Base-by-base conservation (phyloP, 1,140 invertebrate genomes). In the Cyrtorhinus lividipennis region DNA sequence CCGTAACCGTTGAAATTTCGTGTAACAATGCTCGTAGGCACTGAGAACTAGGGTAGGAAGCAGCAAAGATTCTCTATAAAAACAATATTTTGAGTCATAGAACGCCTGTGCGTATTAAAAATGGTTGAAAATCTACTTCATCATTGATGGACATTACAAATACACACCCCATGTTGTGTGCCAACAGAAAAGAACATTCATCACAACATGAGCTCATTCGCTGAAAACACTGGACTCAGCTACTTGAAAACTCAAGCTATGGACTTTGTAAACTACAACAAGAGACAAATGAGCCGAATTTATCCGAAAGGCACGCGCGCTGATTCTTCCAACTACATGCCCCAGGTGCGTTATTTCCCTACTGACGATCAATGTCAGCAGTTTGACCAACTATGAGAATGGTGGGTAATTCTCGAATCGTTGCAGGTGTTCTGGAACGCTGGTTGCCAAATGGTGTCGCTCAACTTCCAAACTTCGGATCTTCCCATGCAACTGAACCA, bases 381-480 rank as follows among this genome's bases (percentile, higher is more conserved):
- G 48, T 20, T 53, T 53, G 10, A 13, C 48, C 48, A 20, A 53
- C 18, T 5, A 38, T 38, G 5, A 8, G 5, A 38, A 38, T 38
- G 30, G 5, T 38, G 5, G 30, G 24, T 2, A 56, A 38, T 45
- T 63, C 65, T 56, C 30, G 25, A 62, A 53, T 64, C 56, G 62
- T 68, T 66, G 56, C 56, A 88, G 85, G 87, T 91, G 56, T 92
- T 92, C 74, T 92, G 89, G 89, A 92, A 92, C 76, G 89, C 88
- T 30, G 88, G 88, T 63, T 91, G 88, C 71, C 89, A 92, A 78
- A 98, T 99, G 96, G 96, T 99, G 13, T 95, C 97, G 0, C 78
- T 99, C n/a, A 99, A 99, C 79, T 99, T 99, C 77, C 97, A 99
- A 83, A 99, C 96, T 13, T 86, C 95, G 15, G 97, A 99, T 80